A percentile compares a stretch with the other conserved stretches of the same genome.
Evolutionary conservation across 2,888 invertebrate species (phyloP).

Genomic region (Drosophila melanosoma): DNA sequence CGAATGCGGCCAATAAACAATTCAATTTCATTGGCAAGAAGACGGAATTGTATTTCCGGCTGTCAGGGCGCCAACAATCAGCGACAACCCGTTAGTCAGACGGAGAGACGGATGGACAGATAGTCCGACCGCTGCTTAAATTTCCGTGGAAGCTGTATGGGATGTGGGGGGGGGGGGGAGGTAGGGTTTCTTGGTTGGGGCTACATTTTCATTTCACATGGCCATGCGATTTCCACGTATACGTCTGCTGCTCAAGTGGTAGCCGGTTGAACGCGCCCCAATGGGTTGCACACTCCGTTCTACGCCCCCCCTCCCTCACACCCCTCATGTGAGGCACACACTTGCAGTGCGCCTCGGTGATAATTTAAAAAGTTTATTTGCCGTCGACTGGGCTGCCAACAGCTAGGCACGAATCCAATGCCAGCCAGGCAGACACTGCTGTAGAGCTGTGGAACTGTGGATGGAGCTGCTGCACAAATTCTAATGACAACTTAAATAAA

Average conservation of each 20-base stretch:
- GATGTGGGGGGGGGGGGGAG: background rate
- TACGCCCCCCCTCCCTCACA: background rate
- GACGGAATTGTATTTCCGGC: conserved; percentile 69
- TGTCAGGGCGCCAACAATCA: conserved; percentile 59
- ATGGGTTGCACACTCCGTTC: conserved; percentile 35
- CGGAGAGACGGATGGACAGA: conserved; percentile 3
- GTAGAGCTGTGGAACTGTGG: conserved; percentile 14
- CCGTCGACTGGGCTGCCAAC: conserved; percentile 28
- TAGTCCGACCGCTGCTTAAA: conserved; percentile 2
- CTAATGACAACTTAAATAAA: conserved; percentile 80
- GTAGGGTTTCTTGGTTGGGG: conserved; percentile 7
- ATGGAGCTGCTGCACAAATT: conserved; percentile 62
- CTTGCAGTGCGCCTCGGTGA: conserved; percentile 67
- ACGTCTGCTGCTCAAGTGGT: conserved; percentile 68
- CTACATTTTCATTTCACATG: conserved; percentile 70
- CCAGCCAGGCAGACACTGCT: conserved; percentile 31
- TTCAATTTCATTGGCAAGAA: conserved; percentile 56
- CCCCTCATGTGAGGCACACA: conserved; percentile 9
- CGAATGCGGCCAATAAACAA: conserved; percentile 57
- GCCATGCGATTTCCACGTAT: conserved; percentile 75
- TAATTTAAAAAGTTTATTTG: conserved; percentile 80
- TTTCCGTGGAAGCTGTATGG: conserved; percentile 40
- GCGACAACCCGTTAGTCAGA: conserved; percentile 17
- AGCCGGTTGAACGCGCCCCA: conserved; percentile 65
- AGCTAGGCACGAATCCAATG: conserved; percentile 22